Evolutionary conservation across 2,113 vertebrate genomes (phyloP).

Genomic region (Limnothrissa miodon): DNA sequence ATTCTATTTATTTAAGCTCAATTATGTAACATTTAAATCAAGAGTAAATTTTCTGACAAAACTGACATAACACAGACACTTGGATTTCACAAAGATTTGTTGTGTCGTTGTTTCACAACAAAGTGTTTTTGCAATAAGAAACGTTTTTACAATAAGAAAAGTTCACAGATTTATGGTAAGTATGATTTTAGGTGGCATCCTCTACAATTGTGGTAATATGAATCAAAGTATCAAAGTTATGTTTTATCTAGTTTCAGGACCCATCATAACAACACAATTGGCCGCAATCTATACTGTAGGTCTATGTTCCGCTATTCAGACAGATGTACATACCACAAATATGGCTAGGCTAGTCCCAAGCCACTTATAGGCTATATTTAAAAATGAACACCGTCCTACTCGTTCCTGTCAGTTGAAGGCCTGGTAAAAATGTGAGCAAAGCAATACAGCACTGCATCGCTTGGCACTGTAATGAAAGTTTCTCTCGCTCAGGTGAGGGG

Average conservation of each 20-base stretch:
- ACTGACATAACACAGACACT: background rate
- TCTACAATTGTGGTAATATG: background rate
- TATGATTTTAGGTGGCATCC: background rate
- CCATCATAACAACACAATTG: background rate
- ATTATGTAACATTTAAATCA: background rate
- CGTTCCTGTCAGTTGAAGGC: background rate
- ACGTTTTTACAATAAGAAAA: no score
- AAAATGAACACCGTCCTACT: background rate
- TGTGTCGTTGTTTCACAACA: no score
- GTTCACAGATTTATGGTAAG: background rate
- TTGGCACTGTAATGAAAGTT: background rate
- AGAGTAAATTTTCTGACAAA: background rate
- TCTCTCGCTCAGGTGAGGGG: conserved; percentile 5
- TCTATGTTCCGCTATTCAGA: background rate
- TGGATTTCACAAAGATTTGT: background rate
- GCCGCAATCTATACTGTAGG: background rate
- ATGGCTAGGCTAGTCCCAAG: background rate
- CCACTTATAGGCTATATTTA: background rate
- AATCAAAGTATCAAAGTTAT: background rate
- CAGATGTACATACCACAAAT: background rate
- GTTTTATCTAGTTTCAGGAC: background rate
- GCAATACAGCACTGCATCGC: background rate
- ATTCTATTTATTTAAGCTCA: background rate
- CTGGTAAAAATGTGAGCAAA: background rate
- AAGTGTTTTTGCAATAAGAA: no score